Base-by-base conservation (phyloP, 2,888 invertebrate genomes). In the Parnassius orleans region DNA sequence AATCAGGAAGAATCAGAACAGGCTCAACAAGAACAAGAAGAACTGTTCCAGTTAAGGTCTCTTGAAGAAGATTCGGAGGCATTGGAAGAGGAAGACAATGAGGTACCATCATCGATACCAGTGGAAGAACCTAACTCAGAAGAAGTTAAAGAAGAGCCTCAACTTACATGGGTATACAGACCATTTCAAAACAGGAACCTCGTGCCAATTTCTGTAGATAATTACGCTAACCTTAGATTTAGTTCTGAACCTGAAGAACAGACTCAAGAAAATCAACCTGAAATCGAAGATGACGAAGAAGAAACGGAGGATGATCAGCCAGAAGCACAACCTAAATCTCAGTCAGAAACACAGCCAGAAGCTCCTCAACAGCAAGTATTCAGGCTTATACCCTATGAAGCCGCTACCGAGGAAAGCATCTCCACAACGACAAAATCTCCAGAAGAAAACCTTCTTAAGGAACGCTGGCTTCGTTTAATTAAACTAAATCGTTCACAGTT, bases 371-470 rank as follows among this genome's bases (percentile, higher is more conserved):
- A 65, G 53, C 57, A 63, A 65, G 66, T 64, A 51, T 70, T 69
- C 42, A 65, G 66, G 50, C 62, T 73, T n/a, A 57, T 73, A 51
- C 71, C 74, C 14, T 71, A 73, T 44, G 68, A 66, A 50, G 67
- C 67, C 44, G 53, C 54, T 24, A 55, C 58, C 3, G 68, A 71
- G 48, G 69, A 68, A 41, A 62, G 57, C 12, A 59, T 65, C 19
- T 69, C 70, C 12, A 61, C 59, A 48, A 63, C 62, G 44, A 61
- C 43, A 1, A 54, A 57, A 51, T 57, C 48, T 12, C 47, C 62
- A 24, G 47, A 64, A 64, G 57, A 65, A 24, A 67, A 67, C 24
- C 58, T 64, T 57, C 57, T 69, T 9, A 63, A 68, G 57, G 61
- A 71, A 54, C 65, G 68, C 19, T 72, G 70, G 71, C 63, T 67